These are phyloP conservation scores for Rhombomys opimus DNA, from an alignment of 2,113 vertebrate species.

Conservation along the genomic window DNA sequence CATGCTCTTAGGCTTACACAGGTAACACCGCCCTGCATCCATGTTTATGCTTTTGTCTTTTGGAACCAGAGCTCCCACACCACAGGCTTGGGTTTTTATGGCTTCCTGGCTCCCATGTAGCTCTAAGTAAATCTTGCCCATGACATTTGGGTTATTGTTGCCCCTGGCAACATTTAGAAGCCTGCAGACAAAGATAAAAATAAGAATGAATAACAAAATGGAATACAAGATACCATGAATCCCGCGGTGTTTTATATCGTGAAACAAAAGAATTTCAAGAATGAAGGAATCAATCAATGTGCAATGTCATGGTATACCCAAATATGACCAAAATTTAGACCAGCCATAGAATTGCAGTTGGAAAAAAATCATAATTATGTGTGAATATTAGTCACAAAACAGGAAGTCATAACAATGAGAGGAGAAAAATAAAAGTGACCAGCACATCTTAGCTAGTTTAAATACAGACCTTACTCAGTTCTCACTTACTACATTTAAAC, in stretches of 20 bases:
- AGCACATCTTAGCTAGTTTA: not conserved
- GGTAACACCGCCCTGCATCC: too few species aligned
- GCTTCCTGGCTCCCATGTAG: not conserved
- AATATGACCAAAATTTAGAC: not conserved
- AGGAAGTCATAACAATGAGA: not conserved
- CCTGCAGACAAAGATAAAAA: not conserved
- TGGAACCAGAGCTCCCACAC: not conserved
- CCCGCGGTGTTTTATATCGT: not conserved
- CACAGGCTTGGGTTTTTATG: not conserved
- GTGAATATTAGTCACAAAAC: not conserved
- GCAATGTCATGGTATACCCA: not conserved
- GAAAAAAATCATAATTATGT: not conserved
- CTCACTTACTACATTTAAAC: not conserved
- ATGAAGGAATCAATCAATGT: not conserved
- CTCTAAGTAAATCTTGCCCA: not conserved
- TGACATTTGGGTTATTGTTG: not conserved
- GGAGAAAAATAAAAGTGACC: not conserved
- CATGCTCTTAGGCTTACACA: too few species aligned
- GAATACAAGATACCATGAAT: not conserved
- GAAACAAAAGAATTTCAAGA: not conserved
- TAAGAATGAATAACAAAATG: not conserved
- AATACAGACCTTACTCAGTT: not conserved
- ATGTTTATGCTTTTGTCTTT: not conserved
- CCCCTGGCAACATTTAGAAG: not conserved
- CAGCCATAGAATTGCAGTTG: not conserved